A percentile compares a stretch with the other conserved stretches of the same genome.
phyloP scores from a whole-genome alignment of 2,888 invertebrate genomes.

The Pandemis corylana region DNA sequence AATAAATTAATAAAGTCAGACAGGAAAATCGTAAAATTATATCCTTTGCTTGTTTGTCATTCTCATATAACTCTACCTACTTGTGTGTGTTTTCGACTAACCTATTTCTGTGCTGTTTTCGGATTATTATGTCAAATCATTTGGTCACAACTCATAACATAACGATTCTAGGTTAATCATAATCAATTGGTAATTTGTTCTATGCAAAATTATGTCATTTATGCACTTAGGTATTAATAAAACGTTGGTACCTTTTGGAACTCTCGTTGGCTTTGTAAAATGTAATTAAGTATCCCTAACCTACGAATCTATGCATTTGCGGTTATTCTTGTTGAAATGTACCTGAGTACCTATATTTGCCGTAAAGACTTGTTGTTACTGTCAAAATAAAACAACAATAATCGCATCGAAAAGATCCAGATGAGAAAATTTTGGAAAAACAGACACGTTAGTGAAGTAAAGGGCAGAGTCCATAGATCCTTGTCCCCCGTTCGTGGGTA shows the following conservation, averaged over 20 bases:
- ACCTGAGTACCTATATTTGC: background rate
- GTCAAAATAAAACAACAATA: background rate
- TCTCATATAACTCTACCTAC: background rate
- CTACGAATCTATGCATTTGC: no score
- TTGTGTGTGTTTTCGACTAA: background rate
- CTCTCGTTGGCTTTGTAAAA: background rate
- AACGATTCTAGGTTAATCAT: no score
- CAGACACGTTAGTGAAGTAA: slow-evolving; percentile 64
- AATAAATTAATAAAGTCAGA: slow-evolving; percentile 8
- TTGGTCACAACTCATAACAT: no score
- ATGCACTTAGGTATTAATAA: no score
- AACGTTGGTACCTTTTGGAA: no score
- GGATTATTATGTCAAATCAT: background rate
- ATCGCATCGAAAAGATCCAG: slow-evolving; percentile 26
- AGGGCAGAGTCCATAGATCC: slow-evolving; percentile 72
- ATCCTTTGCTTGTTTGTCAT: no score
- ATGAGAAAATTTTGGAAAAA: slow-evolving; percentile 34
- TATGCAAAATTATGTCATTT: no score
- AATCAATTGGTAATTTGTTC: no score
- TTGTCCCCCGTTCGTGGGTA: slow-evolving; percentile 49
- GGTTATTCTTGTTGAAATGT: background rate
- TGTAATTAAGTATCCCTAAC: no score
- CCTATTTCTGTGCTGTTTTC: background rate
- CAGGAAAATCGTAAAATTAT: slow-evolving; percentile 16
- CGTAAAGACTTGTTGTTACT: background rate